Base-by-base conservation (phyloP, 2,888 invertebrate genomes). In the Digitonthophagus gazella region DNA sequence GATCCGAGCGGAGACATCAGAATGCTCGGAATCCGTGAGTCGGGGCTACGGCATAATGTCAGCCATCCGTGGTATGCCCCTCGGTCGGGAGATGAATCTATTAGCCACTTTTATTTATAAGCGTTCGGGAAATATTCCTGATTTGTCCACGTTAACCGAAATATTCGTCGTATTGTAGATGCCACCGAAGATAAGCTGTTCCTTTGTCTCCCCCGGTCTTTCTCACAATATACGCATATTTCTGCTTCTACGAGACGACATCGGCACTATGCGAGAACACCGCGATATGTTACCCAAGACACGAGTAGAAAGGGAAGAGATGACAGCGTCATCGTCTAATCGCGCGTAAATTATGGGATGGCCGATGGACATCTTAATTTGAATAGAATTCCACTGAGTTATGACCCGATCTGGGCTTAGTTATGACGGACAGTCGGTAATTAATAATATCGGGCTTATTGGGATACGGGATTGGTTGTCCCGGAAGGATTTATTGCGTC, bases 11-110 rank as follows among this genome's bases (percentile, higher is more conserved):
- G 16, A 57, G 54, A 72, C 74, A 74, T 79, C 79, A 81, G 82
- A 82, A 80, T 81, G 82, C 77, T 78, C 79, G 72, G 80, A 80
- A 81, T 80, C 75, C 77, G 73, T 73, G 68, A 74, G 73, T 78
- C 69, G 54, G 58, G 66, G 66, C 80, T 78, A 78, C 80, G 75
- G 74, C 77, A 79, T 80, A 78, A 80, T 77, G 74, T 72, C 71
- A 72, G 74, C 76, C 76, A 79, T 78, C 74, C 77, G 64, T 74
- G 77, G 76, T 76, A 80, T 79, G 78, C 76, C 71, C 75, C 71
- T 58, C 6, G 28, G 28, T 11, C 75, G 76, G 19, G 61, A 61
- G 79, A 80, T 78, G 76, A 78, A 78, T 79, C 79, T 79, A 79
- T 79, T 79, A 78, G 76, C 76, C 64, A 65, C 65, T 69, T 65